Evolutionary conservation across 2,113 vertebrate genomes (phyloP), one percentile per base, ranked within the genome.

Genomic region (Larimichthys crocea): DNA sequence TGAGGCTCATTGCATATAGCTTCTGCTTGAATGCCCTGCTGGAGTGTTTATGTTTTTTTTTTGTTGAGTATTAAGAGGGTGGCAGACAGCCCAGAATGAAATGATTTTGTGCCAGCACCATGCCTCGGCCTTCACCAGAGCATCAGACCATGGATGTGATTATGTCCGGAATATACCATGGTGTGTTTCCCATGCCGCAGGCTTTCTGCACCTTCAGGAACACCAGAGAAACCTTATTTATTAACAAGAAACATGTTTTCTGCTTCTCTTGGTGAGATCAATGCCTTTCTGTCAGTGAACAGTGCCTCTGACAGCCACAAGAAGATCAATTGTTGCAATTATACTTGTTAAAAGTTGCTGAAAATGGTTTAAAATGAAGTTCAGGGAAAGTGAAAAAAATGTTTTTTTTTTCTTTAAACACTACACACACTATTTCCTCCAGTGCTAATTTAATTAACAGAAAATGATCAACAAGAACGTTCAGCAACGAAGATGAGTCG

Each of bases 91-190:
- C 74, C 67, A 26, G 75, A 64, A 31, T 11, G 63, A 22, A 79
- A 69, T 29, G 72, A 76, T 76, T 86, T 79, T 74, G 79, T 80
- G 88, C 42, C 74, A 74, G 55, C 1, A 1, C 10, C 2, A 74
- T 16, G 77, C n/a, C 69, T 50, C n/a, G 1, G 76, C 65, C 72
- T 72, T 82, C 64, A 67, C 46, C 10, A 14, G 65, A 71, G 75
- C 82, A 53, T 31, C 84, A 75, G 79, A 88, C 69, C 84, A 31
- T 40, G 55, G 31, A 56, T 49, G 76, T 68, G 49, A 79, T 81
- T 87, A 76, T 53, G 67, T 80, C 73, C 19, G 0, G 60, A 52
- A 76, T 63, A 74, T 6, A 62, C 46, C 9, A 31, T 46, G 46
- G 10, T 1, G 26, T 48, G 55, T 63, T 74, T 35, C 35, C 31